A percentile compares a stretch with the other conserved stretches of the same genome.
phyloP scores from a whole-genome alignment of 2,113 vertebrate genomes.

The Festucalex cinctus region DNA sequence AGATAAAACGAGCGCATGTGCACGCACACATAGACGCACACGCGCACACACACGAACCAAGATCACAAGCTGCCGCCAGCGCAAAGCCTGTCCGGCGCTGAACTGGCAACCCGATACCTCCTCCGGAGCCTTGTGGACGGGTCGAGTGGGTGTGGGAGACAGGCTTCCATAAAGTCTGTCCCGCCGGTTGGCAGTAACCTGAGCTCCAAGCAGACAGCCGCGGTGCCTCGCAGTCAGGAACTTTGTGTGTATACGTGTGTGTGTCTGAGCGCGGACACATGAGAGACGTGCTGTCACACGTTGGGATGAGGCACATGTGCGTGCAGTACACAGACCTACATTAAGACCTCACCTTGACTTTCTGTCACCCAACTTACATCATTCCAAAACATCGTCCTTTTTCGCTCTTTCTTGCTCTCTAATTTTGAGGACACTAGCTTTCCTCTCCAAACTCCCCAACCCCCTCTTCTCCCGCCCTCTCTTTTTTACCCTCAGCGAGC shows the following conservation, averaged over 20 bases:
- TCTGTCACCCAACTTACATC: conserved; percentile 20
- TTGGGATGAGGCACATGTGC: conserved; percentile 39
- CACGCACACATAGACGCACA: conserved; percentile 36
- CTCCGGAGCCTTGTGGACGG: conserved; percentile 66
- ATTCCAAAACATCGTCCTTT: conserved; percentile 20
- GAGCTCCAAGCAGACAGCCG: conserved; percentile 66
- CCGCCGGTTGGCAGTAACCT: conserved; percentile 65
- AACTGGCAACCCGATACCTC: conserved; percentile 68
- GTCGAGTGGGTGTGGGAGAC: conserved; percentile 65
- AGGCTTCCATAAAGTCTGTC: conserved; percentile 67
- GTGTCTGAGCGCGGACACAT: conserved; percentile 11
- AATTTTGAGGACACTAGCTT: conserved; percentile 38
- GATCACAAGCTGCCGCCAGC: conserved; percentile 71
- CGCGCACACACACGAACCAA: conserved; percentile 30
- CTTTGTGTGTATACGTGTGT: background rate
- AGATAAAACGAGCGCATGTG: conserved; percentile 46
- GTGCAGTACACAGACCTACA: conserved; percentile 15
- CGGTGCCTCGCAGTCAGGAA: conserved; percentile 64
- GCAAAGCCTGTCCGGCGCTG: conserved; percentile 67
- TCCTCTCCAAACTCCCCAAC: conserved; percentile 18
- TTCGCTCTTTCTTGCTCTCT: conserved; percentile 18
- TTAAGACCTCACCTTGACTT: conserved; percentile 21
- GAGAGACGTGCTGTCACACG: conserved; percentile 59
- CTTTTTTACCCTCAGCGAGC: conserved; percentile 27
- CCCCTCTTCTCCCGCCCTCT: conserved; percentile 7